Evolutionary conservation across 2,888 invertebrate species (phyloP).

Genomic region (Axea sp.): DNA sequence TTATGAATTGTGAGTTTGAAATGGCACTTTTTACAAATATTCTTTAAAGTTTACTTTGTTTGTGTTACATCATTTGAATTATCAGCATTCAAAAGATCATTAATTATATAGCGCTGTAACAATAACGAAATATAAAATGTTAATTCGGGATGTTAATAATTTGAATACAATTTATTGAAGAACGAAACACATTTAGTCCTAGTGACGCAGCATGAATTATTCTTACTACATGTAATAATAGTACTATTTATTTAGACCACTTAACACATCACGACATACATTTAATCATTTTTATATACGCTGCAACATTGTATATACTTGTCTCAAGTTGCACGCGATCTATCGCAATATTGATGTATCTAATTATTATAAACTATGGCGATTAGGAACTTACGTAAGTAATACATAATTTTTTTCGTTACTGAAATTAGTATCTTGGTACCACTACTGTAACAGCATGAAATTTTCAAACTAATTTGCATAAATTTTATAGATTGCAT

Average conservation of each 20-base stretch:
- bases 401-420: background rate
- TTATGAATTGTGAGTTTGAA: too few relatives aligned
- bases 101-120: conserved; percentile 13
- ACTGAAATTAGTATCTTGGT: too few relatives aligned
- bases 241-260: conserved; percentile 50
- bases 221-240: conserved; percentile 31
- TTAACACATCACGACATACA: conserved; percentile 61
- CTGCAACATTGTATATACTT: conserved; percentile 63
- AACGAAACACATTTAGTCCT: conserved; percentile 6
- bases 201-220: conserved; percentile 22
- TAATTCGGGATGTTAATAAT: conserved; percentile 11
- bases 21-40: too few relatives aligned
- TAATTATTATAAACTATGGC: conserved; percentile 60
- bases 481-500: too few relatives aligned
- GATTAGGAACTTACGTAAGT: background rate
- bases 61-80: conserved; percentile 1
- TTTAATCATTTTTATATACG: conserved; percentile 42
- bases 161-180: conserved; percentile 36
- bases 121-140: background rate
- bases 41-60: too few relatives aligned
- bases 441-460: too few relatives aligned
- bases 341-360: conserved; percentile 65
- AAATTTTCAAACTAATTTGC: too few relatives aligned
- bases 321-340: conserved; percentile 70
- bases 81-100: conserved; percentile 3